phyloP scores from a whole-genome alignment of 1,140 invertebrate genomes.

The Drosophila sproati region DNA sequence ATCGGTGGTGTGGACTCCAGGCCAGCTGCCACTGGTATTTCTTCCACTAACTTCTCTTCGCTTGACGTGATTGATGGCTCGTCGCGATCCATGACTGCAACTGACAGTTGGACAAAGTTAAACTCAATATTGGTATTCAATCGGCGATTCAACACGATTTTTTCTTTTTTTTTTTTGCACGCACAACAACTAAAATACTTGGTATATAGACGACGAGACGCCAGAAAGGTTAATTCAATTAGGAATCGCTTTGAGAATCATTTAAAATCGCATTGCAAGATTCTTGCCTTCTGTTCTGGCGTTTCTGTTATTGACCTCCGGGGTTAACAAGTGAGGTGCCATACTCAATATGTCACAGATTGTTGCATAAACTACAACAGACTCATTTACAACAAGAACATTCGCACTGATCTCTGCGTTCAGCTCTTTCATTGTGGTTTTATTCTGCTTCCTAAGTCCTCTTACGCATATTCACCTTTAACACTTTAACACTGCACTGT shows the following conservation, averaged over 20 bases:
- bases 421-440: background rate
- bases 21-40: conserved; percentile 58
- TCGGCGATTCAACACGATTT: conserved; percentile 46
- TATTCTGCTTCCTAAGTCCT: conserved; percentile 22
- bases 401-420: conserved; percentile 18
- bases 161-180: conserved; percentile 21
- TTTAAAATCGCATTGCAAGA: conserved; percentile 44
- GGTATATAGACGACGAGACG: conserved; percentile 36
- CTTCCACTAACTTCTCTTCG: conserved; percentile 62
- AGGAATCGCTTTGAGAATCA: conserved; percentile 42
- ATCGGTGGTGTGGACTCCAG: conserved; percentile 66
- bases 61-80: conserved; percentile 62
- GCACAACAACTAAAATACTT: conserved; percentile 19
- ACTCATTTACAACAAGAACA: background rate
- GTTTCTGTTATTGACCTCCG: conserved; percentile 59
- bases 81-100: conserved; percentile 66
- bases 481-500: conserved; percentile 18
- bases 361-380: conserved; percentile 3
- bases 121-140: conserved; percentile 37
- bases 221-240: conserved; percentile 81
- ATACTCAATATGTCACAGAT: conserved; percentile 25
- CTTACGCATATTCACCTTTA: conserved; percentile 21
- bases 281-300: conserved; percentile 43
- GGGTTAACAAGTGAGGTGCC: conserved; percentile 65
- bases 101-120: conserved; percentile 34